Evolutionary conservation across 2,797 vertebrate species (phyloP), one percentile per base, ranked within the genome.

Genomic region (Gallinago stenura): DNA sequence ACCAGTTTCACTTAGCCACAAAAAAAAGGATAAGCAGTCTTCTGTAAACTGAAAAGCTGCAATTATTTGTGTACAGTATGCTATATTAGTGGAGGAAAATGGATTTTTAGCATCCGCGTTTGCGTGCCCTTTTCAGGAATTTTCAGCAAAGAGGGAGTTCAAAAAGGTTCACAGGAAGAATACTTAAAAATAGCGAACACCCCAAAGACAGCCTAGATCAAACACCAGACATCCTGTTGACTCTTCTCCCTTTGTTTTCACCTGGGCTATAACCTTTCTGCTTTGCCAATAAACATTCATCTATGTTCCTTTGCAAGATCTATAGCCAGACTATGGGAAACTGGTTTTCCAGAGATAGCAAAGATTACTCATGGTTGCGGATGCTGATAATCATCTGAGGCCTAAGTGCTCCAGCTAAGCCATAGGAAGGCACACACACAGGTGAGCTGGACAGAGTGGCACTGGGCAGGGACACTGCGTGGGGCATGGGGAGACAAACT

Each of bases 161-260:
- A 95, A 82, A 94, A 90, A 87, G 80, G 83, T 85, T 90, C 62
- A 92, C 90, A 94, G 97, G 97, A 98, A 98, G 83, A 90, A 77
- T 64, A 78, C 21, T 95, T 96, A 97, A 94, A 96, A 96, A 93
- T 93, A 94, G 51, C 24, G 1, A 30, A 2, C 1, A 5, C 78
- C 77, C 76, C 85, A 25, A 69, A 93, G 93, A 93, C 83, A 13
- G 15, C 76, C 75, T 33, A 88, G 94, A 94, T 95, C 93, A 68
- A 91, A 70, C 80, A 94, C 73, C 81, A 87, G 87, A 96, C 94
- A 96, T 97, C 96, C 97, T 97, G 96, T 96, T 95, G 92, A 46
- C 13, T 75, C 66, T 72, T 57, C 56, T 93, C 76, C 75, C 90
- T 97, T 89, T 95, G 81, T 93, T 89, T 91, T 75, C 10, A 92